phyloP scores from a whole-genome alignment of 2,888 invertebrate species.

The Limenitis camilla region DNA sequence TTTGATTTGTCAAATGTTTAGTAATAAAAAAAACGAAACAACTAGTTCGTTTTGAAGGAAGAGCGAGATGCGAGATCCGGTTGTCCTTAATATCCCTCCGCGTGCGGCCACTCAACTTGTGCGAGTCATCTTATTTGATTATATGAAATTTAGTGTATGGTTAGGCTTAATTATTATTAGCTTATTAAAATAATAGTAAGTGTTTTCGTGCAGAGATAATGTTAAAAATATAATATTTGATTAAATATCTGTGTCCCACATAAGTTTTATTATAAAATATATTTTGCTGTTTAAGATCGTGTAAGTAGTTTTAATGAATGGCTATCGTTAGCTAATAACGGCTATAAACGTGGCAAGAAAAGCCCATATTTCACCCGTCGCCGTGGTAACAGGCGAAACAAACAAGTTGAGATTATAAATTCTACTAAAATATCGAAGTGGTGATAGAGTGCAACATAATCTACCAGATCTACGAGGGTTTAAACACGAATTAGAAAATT shows the following conservation, averaged over 20 bases:
- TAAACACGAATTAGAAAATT: too few species aligned
- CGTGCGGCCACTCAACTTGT: slow-evolving; percentile 64
- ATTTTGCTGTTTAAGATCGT: slow-evolving; percentile 16
- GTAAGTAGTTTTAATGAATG: slow-evolving; percentile 43
- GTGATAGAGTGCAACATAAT: slow-evolving; percentile 14
- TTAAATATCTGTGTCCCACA: too few species aligned
- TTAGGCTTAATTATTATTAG: slow-evolving; percentile 51
- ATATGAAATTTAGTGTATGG: slow-evolving; percentile 63
- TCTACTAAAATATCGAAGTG: slow-evolving; percentile 15
- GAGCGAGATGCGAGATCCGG: slow-evolving; percentile 11
- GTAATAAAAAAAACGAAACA: neutral
- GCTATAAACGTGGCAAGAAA: slow-evolving; percentile 56
- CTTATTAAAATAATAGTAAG: too few species aligned
- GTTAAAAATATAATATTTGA: too few species aligned
- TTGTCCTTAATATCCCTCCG: slow-evolving; percentile 34
- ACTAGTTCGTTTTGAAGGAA: neutral
- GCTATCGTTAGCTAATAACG: slow-evolving; percentile 63
- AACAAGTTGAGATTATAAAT: slow-evolving; percentile 44
- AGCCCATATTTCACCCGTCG: slow-evolving; percentile 64
- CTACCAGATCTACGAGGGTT: too few species aligned
- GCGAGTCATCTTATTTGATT: slow-evolving; percentile 72
- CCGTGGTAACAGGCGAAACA: slow-evolving; percentile 56
- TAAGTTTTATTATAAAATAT: neutral
- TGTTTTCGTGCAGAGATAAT: too few species aligned
- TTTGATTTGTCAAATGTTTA: too few species aligned